Percentiles rank a stretch among this genome's conserved stretches.
These are phyloP conservation scores for Pyrrhia umbra DNA, from an alignment of 2,888 invertebrate genomes.

Conservation along the genomic window DNA sequence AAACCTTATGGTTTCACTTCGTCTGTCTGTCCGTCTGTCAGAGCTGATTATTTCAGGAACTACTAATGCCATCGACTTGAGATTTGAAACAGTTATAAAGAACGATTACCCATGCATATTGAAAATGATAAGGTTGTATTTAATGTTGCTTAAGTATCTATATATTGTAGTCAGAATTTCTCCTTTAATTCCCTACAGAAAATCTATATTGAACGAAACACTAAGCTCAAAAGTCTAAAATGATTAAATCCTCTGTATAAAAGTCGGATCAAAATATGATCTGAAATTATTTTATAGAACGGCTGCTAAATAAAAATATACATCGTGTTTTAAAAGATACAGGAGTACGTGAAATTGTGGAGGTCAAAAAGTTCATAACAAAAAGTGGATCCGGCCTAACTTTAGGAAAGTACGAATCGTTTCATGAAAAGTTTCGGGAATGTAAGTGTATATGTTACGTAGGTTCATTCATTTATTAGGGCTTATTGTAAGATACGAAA, in stretches of 20 bases:
- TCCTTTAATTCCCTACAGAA: no score
- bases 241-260: slow-evolving; percentile 9
- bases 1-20: no score
- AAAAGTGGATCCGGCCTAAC: slow-evolving; percentile 42
- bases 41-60: no score
- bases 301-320: slow-evolving; percentile 20
- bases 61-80: no score
- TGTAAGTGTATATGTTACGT: slow-evolving; percentile 29
- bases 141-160: no score
- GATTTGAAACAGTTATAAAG: no score
- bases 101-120: no score
- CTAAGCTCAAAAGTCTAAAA: not conserved
- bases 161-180: no score
- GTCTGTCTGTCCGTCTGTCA: no score
- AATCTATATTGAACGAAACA: slow-evolving; percentile 1
- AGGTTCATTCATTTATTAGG: slow-evolving; percentile 26
- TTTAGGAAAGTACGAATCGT: slow-evolving; percentile 42
- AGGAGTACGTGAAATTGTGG: slow-evolving; percentile 45
- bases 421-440: slow-evolving; percentile 50
- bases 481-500: slow-evolving; percentile 8
- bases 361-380: slow-evolving; percentile 62
- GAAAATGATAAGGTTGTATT: no score
- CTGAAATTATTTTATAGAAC: not conserved
- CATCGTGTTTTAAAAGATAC: slow-evolving; percentile 26
- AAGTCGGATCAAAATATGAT: slow-evolving; percentile 3